Percentiles rank a stretch among this genome's conserved stretches.
Conservation (phyloP, 2,113 vertebrate genomes). For the Myotis yumanensis region DNA sequence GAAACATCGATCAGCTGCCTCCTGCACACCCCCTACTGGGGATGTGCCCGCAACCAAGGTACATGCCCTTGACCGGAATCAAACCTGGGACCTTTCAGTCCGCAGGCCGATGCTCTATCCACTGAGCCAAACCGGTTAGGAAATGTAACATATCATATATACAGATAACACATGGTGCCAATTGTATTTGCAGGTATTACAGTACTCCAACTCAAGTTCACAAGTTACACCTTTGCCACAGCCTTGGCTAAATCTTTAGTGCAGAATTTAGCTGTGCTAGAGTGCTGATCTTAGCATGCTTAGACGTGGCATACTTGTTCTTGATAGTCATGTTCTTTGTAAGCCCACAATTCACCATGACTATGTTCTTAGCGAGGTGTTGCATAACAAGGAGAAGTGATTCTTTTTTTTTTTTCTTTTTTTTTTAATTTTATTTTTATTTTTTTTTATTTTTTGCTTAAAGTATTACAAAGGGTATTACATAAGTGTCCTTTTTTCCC, state of each 20-base stretch:
- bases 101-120: too few species aligned
- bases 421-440: too few species aligned
- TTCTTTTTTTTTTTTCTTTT: too few species aligned
- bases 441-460: too few species aligned
- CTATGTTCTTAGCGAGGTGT: slow-evolving; percentile 91
- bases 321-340: slow-evolving; percentile 87
- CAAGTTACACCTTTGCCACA: slow-evolving; percentile 57
- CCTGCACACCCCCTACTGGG: too few species aligned
- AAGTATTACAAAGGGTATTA: too few species aligned
- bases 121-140: too few species aligned
- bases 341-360: slow-evolving; percentile 84
- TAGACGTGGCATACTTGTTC: slow-evolving; percentile 88
- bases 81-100: too few species aligned
- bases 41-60: too few species aligned
- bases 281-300: slow-evolving; percentile 84
- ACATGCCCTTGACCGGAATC: too few species aligned
- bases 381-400: slow-evolving; percentile 86
- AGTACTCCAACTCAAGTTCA: neutral
- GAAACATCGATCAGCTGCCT: too few species aligned
- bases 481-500: too few species aligned
- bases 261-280: slow-evolving; percentile 85
- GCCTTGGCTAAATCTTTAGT: slow-evolving; percentile 83
- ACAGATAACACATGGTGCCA: slow-evolving; percentile 67
- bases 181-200: slow-evolving; percentile 37
- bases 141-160: slow-evolving; percentile 43